A percentile compares a stretch with the other conserved stretches of the same genome.
phyloP scores from a whole-genome alignment of 2,888 invertebrate genomes.

The Junonia oenone region DNA sequence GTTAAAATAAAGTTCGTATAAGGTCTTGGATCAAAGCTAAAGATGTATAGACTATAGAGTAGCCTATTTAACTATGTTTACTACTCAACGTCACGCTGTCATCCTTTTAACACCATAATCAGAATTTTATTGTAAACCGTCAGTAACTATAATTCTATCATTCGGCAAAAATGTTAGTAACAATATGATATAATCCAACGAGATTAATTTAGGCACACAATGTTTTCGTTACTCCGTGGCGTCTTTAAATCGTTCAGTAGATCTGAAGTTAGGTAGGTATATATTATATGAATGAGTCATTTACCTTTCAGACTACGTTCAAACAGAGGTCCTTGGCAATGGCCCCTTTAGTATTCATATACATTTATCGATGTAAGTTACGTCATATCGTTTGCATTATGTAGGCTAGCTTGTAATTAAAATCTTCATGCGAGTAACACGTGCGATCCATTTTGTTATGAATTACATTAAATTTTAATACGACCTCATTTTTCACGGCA shows the following conservation, averaged over 20 bases:
- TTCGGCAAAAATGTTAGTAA: too few relatives aligned
- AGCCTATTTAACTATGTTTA: too few relatives aligned
- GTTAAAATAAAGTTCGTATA: too few relatives aligned
- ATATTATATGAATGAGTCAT: slow-evolving; percentile 48
- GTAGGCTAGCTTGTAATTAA: slow-evolving; percentile 45
- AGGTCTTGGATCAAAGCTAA: too few relatives aligned
- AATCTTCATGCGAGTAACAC: slow-evolving; percentile 35
- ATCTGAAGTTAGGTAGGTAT: slow-evolving; percentile 34
- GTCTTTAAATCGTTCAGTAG: slow-evolving; percentile 28
- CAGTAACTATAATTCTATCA: not conserved
- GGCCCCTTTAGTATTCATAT: slow-evolving; percentile 64
- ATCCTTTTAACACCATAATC: not conserved
- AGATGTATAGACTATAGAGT: too few relatives aligned
- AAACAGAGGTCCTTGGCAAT: slow-evolving; percentile 65
- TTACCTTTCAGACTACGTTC: slow-evolving; percentile 61
- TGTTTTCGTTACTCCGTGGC: slow-evolving; percentile 5
- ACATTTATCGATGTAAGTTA: slow-evolving; percentile 57
- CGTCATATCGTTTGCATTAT: slow-evolving; percentile 57
- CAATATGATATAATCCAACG: not conserved
- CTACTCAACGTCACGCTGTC: not conserved
- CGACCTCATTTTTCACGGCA: not conserved
- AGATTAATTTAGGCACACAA: not conserved
- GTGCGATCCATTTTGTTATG: slow-evolving; percentile 11
- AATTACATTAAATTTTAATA: not conserved
- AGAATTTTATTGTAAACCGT: not conserved